Evolutionary conservation across 1,140 invertebrate genomes (phyloP), one percentile per base, ranked within the genome.

Genomic region (Achroia grisella): DNA sequence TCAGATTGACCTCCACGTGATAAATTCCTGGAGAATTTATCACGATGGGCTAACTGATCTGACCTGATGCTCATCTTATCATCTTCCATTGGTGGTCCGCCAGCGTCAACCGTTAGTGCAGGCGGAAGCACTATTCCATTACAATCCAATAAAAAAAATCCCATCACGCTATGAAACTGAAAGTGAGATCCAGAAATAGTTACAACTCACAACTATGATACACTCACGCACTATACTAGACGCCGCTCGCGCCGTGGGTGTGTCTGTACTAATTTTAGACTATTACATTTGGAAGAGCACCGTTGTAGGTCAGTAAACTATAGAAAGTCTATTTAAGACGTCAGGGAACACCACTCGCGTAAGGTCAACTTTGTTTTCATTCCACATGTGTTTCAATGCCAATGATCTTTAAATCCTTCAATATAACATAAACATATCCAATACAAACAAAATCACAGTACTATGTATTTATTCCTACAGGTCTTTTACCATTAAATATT

Each of bases 251-350:
- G 57, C 48, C n/a, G 53, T 47, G 61, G 64, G 66, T 60, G 66
- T 62, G 62, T 60, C 67, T 44, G 45, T 28, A 50, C 53, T 68
- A 68, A 68, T 71, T 68, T 60, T 70, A 68, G 52, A 45, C 59
- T 10, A 23, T 37, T 56, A 60, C 56, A 48, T 57, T 55, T 40
- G 47, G 48, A 42, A 59, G 51, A 44, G 39, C 51, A 33, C 10
- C 35, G 17, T 48, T 52, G 49, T 73, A 63, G 70, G 70, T 68
- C 66, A 73, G 56, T 36, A 43, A 44, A 50, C 36, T 42, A 46
- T 28, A 27, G 30, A 15, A 32, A 37, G 13, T 30, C 39, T 47
- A 47, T 40, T 41, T 34, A 48, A 33, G 15, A 44, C 10, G 17
- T 15, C 13, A 17, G 17, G 35, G 35, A 37, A 17, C 35, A 15